Evolutionary conservation across 2,888 invertebrate genomes (phyloP).

Genomic region (Pollenia amentaria): DNA sequence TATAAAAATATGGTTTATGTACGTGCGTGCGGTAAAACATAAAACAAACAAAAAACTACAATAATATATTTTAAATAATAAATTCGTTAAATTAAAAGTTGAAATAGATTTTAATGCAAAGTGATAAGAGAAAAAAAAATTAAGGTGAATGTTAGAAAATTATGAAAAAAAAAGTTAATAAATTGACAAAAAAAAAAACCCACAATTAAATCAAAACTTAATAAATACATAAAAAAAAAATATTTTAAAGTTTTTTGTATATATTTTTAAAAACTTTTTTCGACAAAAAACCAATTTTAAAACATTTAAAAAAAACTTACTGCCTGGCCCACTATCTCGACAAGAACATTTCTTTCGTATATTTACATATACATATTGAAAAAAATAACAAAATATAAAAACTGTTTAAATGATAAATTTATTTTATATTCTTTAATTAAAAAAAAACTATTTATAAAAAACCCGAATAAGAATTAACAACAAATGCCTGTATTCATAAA

Average conservation of each 20-base stretch:
- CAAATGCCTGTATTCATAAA: too few species aligned
- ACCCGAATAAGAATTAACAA: too few species aligned
- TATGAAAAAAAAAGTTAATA: background rate
- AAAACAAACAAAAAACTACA: constrained; percentile 38
- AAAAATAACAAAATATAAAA: too few species aligned
- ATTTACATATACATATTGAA: too few species aligned
- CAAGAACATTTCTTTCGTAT: too few species aligned
- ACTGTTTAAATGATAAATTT: too few species aligned
- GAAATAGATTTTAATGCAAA: constrained; percentile 16
- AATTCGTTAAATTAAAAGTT: constrained; percentile 47
- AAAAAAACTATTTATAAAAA: too few species aligned
- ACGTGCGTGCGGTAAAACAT: constrained; percentile 67
- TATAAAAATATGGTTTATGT: constrained; percentile 65
- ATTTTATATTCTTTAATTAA: too few species aligned
- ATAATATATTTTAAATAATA: constrained; percentile 24
- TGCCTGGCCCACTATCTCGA: too few species aligned
- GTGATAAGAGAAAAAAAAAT: constrained; percentile 7
- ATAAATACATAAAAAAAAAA: background rate
- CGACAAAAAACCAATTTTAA: too few species aligned
- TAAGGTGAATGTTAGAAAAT: constrained; percentile 2
- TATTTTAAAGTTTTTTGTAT: background rate
- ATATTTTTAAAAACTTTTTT: too few species aligned
- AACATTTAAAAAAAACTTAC: too few species aligned
- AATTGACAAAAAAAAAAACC: background rate
- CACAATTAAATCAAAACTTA: background rate